A percentile compares a stretch with the other conserved stretches of the same genome.
Conservation (phyloP, 2,888 invertebrate species). For the Glyphotaelius pellucidus region DNA sequence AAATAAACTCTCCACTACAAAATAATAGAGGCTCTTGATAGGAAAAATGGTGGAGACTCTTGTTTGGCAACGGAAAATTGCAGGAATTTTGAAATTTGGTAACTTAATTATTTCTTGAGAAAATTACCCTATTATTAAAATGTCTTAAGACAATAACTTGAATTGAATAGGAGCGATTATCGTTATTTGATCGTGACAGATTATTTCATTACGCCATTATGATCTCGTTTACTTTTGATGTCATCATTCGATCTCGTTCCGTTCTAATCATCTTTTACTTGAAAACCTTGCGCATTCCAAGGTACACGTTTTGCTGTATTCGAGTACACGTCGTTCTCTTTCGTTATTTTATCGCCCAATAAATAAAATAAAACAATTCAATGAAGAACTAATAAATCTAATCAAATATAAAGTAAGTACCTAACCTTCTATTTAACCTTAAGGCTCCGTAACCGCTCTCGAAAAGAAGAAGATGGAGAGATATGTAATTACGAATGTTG, state of each 20-base stretch:
- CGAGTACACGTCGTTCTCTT: not conserved
- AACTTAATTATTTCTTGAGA: not conserved
- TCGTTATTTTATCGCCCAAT: not conserved
- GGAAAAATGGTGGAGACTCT: not conserved
- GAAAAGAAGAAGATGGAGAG: no score
- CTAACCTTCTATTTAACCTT: not conserved
- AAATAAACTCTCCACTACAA: not conserved
- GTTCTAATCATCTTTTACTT: not conserved
- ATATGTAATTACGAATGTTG: no score
- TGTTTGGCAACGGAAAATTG: not conserved
- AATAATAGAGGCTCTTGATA: not conserved
- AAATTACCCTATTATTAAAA: not conserved
- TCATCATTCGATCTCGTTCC: not conserved
- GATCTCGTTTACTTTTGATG: not conserved
- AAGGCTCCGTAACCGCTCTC: no score
- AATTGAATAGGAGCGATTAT: not conserved
- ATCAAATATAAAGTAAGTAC: not conserved
- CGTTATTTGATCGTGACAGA: not conserved
- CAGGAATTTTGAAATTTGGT: not conserved
- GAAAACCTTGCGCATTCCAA: not conserved
- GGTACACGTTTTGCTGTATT: not conserved
- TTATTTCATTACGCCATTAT: not conserved
- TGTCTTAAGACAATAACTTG: not conserved
- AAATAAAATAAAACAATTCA: not conserved
- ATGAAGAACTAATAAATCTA: not conserved